Conservation (phyloP, 1,140 invertebrate species). For the Teleopsis dalmanni region DNA sequence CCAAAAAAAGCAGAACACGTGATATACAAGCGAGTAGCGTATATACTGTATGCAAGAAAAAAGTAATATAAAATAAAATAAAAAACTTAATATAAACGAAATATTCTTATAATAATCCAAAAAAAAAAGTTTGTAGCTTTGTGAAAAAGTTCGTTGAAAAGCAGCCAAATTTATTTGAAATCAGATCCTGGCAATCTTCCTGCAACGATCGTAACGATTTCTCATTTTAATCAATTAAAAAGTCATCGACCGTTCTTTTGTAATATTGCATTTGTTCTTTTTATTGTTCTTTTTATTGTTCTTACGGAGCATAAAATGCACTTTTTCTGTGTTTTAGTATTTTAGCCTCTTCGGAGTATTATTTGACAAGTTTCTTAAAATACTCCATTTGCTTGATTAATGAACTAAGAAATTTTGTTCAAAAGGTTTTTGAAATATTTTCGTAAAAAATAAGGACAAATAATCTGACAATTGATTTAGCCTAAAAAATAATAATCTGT, state of each 20-base stretch:
- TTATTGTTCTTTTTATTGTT: neutral
- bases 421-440: slow-evolving; percentile 5
- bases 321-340: neutral
- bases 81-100: slow-evolving; percentile 1
- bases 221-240: slow-evolving; percentile 45
- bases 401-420: slow-evolving; percentile 3
- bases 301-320: neutral
- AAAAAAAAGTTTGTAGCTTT: neutral
- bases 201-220: slow-evolving; percentile 39
- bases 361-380: slow-evolving; percentile 2
- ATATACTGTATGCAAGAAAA: no score
- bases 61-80: neutral
- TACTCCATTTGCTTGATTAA: slow-evolving; percentile 2
- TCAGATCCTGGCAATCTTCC: slow-evolving; percentile 25
- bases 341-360: neutral
- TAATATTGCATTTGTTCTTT: neutral
- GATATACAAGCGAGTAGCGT: no score
- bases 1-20: neutral
- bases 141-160: neutral
- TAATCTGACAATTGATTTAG: neutral
- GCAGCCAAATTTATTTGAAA: slow-evolving; percentile 10
- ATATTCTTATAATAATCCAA: neutral
- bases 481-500: no score
- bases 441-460: neutral
- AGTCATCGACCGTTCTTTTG: slow-evolving; percentile 30